A percentile compares a stretch with the other conserved stretches of the same genome.
These are phyloP conservation scores for Plebejus anna DNA, from an alignment of 2,888 invertebrate species.

Conservation along the genomic window DNA sequence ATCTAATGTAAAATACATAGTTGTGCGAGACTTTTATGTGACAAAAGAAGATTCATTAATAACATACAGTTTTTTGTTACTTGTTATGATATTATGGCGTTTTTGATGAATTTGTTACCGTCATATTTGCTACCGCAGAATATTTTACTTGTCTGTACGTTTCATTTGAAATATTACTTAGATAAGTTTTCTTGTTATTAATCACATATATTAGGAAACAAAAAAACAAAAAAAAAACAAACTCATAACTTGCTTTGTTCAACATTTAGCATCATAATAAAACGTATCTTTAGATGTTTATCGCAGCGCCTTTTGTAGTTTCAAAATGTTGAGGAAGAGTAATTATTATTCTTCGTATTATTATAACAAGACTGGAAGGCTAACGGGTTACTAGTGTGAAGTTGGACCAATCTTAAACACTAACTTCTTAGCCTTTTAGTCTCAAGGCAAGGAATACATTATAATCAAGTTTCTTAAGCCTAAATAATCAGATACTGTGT, in stretches of 20 bases:
- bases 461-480: not conserved
- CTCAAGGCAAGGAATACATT: constrained; percentile 8
- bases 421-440: not conserved
- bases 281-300: constrained; percentile 2
- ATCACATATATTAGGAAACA: no score
- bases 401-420: not conserved
- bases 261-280: not conserved
- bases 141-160: not conserved
- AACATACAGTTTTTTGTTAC: not conserved
- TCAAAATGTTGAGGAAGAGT: not conserved
- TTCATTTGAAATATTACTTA: not conserved
- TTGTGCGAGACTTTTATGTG: not conserved
- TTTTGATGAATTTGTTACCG: not conserved
- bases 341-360: not conserved
- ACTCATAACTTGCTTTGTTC: not conserved
- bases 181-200: not conserved
- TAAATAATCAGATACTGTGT: not conserved
- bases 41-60: not conserved
- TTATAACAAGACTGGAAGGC: not conserved
- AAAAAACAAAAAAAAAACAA: not conserved
- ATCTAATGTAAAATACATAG: not conserved
- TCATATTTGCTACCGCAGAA: not conserved
- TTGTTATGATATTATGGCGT: not conserved
- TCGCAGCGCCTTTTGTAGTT: not conserved
- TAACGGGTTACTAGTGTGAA: not conserved